Evolutionary conservation across 1,140 invertebrate species (phyloP).

Genomic region (Stegodyphus mimosarum): DNA sequence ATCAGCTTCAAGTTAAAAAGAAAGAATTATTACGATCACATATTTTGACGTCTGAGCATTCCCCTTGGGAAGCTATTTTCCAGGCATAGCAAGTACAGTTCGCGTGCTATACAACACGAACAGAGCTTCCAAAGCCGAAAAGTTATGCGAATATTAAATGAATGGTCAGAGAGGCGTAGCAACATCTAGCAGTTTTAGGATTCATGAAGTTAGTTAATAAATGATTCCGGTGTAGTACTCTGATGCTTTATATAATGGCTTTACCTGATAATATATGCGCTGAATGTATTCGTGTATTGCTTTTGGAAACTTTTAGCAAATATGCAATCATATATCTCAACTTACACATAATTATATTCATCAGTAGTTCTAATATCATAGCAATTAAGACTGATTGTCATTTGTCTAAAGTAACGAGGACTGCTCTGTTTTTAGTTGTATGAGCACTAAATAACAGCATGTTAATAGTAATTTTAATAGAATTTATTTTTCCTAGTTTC

Average conservation of each 20-base stretch:
- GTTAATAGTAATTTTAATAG: too few species aligned
- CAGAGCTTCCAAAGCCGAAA: constrained; percentile 22
- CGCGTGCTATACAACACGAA: constrained; percentile 37
- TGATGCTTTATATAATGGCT: constrained; percentile 35
- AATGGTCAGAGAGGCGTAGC: constrained; percentile 13
- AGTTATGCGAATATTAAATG: constrained; percentile 56
- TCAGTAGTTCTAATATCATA: constrained; percentile 39
- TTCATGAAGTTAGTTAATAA: constrained; percentile 55
- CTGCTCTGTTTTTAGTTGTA: too few species aligned
- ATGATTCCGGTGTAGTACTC: constrained; percentile 25
- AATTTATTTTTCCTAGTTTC: too few species aligned
- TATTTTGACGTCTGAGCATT: too few species aligned
- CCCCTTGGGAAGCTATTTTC: too few species aligned
- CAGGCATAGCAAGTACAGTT: constrained; percentile 1
- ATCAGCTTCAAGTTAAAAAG: too few species aligned
- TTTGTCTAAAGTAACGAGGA: background rate
- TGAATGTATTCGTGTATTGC: background rate
- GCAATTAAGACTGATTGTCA: constrained; percentile 19
- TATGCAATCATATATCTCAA: constrained; percentile 35
- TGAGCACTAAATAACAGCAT: too few species aligned
- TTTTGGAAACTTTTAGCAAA: constrained; percentile 32
- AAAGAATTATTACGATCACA: too few species aligned
- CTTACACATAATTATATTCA: constrained; percentile 22
- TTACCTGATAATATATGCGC: constrained; percentile 43
- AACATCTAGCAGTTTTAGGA: constrained; percentile 28